These are phyloP conservation scores for Penaeus monodon DNA, from an alignment of 2,888 invertebrate species.

Conservation along the genomic window DNA sequence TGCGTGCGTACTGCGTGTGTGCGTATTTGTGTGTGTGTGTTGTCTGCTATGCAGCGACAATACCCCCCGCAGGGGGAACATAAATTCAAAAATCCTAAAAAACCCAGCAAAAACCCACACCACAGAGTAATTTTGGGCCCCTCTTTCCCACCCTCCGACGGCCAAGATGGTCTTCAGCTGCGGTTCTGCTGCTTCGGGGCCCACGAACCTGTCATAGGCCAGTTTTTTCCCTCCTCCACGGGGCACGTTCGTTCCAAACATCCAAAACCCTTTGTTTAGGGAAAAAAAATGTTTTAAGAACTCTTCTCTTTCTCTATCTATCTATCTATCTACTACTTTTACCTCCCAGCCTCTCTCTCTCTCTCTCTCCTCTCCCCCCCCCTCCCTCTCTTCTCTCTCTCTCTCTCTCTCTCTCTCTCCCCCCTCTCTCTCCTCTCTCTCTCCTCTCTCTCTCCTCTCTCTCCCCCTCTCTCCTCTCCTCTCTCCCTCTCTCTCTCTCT, in stretches of 20 bases:
- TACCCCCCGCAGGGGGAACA: too few species aligned
- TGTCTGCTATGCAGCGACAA: not conserved
- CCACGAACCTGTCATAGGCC: slow-evolving; percentile 69
- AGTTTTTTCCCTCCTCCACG: slow-evolving; percentile 67
- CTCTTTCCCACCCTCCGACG: slow-evolving; percentile 72
- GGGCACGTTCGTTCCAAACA: slow-evolving; percentile 60
- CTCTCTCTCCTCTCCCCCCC: too few species aligned
- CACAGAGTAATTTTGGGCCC: slow-evolving; percentile 75
- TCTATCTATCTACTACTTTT: too few species aligned
- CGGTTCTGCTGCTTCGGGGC: slow-evolving; percentile 68
- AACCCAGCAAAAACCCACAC: not conserved
- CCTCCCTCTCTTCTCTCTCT: too few species aligned
- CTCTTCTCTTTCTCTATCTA: too few species aligned
- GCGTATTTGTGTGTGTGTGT: not conserved
- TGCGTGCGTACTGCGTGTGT: not conserved
- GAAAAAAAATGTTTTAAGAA: too few species aligned
- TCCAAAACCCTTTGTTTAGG: slow-evolving; percentile 47
- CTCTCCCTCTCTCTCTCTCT: too few species aligned
- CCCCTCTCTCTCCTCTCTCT: too few species aligned
- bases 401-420: too few species aligned
- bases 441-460: too few species aligned
- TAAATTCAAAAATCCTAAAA: not conserved
- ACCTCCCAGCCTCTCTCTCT: accelerated
- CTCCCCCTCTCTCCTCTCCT: too few species aligned
- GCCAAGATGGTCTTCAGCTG: slow-evolving; percentile 69